Base-by-base conservation (phyloP, 2,113 vertebrate species). In the Anser brachyrhynchus region DNA sequence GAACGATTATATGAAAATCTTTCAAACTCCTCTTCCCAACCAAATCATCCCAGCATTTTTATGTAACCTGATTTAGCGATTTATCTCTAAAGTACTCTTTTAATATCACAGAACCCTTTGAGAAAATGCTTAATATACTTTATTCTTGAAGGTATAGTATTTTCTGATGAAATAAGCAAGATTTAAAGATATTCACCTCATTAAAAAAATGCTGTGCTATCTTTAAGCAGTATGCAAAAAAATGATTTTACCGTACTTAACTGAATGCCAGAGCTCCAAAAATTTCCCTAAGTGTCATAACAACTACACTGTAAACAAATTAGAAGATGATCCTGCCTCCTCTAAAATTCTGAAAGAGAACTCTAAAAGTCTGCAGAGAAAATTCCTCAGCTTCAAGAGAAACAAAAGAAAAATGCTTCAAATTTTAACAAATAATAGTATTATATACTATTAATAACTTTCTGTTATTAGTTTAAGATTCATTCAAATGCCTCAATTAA, bases 101-200 rank as follows among this genome's bases (percentile, higher is more conserved):
- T 49, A 84, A 89, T 51, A 51, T 23, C 49, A 51, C 17, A 94
- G 43, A 94, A 66, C 1, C 79, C 55, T 90, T 67, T 82, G 62
- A 93, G 66, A 91, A 92, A 91, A 95, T 52, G 29, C 23, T 92
- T 93, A 81, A 91, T 78, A 92, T 65, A 77, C 16, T 66, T 92
- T 65, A 90, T 39, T 37, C 54, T 94, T 77, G 61, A 93, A 81
- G 55, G n/a, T 89, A 84, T 1, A 39, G 29, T 49, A 37, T 62
- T 91, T 96, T 85, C 84, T 95, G 89, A 89, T 94, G 35, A 96
- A 93, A 91, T 57, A 93, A 91, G 73, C 84, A 97, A 84, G 33
- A 79, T 31, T 67, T 72, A 72, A 87, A 89, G 33, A 84, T 29
- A 67, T 0, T 75, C 25, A 55, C 15, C 57, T 94, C 37, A 82